A percentile compares a stretch with the other conserved stretches of the same genome.
Conservation (phyloP, 2,888 invertebrate species). For the Eulithis prunata region DNA sequence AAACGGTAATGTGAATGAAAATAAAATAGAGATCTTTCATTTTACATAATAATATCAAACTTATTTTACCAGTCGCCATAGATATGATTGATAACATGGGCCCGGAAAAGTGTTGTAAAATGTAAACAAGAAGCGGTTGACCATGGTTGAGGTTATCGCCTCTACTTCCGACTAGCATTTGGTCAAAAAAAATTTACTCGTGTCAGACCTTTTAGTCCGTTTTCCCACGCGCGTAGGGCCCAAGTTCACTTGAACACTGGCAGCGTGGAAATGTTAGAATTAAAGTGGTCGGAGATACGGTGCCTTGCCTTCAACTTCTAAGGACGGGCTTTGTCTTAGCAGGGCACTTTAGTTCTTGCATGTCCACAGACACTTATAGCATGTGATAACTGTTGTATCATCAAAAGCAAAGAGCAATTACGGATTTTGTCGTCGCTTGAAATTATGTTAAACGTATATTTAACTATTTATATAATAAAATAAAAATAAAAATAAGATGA, state of each 20-base stretch:
- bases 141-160: constrained; percentile 53
- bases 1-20: too few species aligned
- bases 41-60: neutral
- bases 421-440: neutral
- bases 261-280: constrained; percentile 15
- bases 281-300: constrained; percentile 21
- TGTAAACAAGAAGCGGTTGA: constrained; percentile 51
- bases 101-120: constrained; percentile 33
- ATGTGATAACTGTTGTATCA: neutral
- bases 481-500: too few species aligned
- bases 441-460: too few species aligned
- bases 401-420: neutral
- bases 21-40: neutral
- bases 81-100: constrained; percentile 24
- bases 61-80: neutral
- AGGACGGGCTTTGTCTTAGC: constrained; percentile 8
- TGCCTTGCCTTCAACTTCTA: constrained; percentile 11
- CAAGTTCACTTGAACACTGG: constrained; percentile 3
- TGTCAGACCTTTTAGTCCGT: constrained; percentile 9
- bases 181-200: constrained; percentile 38
- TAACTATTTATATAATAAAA: too few species aligned
- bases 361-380: constrained; percentile 1
- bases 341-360: constrained; percentile 9
- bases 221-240: constrained; percentile 1
- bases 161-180: constrained; percentile 55